These are phyloP conservation scores for Anoplophora glabripennis DNA, from an alignment of 1,140 invertebrate genomes.

Conservation along the genomic window DNA sequence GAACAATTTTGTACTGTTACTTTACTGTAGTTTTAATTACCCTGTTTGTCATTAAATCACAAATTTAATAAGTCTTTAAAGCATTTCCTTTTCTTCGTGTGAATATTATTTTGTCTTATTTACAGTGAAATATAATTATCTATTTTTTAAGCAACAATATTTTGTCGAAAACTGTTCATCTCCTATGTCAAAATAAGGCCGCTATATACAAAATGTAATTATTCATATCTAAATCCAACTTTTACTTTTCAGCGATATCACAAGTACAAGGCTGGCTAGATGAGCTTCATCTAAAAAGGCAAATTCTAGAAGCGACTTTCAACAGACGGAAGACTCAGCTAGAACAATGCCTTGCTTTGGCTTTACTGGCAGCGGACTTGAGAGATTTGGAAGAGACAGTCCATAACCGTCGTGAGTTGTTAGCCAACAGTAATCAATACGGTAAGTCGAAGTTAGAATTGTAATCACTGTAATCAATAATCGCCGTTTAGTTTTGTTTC, in stretches of 20 bases:
- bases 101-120: no score
- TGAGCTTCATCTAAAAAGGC: slow-evolving; percentile 72
- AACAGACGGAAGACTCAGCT: slow-evolving; percentile 65
- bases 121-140: no score
- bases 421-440: slow-evolving; percentile 54
- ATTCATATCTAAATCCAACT: not conserved
- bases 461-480: not conserved
- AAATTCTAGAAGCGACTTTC: slow-evolving; percentile 72
- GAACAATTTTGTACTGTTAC: no score
- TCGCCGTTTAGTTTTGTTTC: no score
- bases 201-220: no score
- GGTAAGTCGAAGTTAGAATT: slow-evolving; percentile 28
- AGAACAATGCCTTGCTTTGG: slow-evolving; percentile 75
- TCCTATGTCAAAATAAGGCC: no score
- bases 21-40: no score
- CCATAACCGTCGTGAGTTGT: slow-evolving; percentile 50
- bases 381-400: slow-evolving; percentile 64
- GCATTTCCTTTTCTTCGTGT: no score
- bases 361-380: slow-evolving; percentile 70
- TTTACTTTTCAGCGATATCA: slow-evolving; percentile 55
- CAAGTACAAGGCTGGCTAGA: slow-evolving; percentile 76
- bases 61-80: no score
- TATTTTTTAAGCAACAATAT: no score
- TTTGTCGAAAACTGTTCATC: no score
- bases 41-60: no score